Percentiles rank a stretch among this genome's conserved stretches.
phyloP scores from a whole-genome alignment of 2,888 invertebrate species.

The Augochlorella aurata region DNA sequence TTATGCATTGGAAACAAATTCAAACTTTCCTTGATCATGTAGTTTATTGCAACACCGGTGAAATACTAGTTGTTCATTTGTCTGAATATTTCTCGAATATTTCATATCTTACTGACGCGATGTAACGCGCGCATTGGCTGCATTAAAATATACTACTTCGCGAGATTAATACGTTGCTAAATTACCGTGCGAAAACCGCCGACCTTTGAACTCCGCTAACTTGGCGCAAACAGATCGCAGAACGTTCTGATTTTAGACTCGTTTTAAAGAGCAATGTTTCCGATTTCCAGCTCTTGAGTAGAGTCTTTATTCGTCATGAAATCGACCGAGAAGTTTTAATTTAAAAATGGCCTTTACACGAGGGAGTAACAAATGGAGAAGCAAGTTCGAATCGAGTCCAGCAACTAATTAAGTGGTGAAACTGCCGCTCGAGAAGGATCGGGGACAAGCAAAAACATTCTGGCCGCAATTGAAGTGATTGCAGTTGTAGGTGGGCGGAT shows the following conservation, averaged over 20 bases:
- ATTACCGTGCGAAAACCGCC: no score
- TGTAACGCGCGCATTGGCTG: no score
- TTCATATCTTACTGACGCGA: no score
- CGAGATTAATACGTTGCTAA: no score
- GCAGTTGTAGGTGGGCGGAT: neutral
- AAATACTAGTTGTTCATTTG: neutral
- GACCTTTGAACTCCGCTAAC: no score
- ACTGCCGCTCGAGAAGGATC: neutral
- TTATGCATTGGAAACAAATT: neutral
- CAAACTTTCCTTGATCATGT: neutral
- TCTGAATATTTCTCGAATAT: neutral
- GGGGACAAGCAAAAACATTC: constrained; percentile 26
- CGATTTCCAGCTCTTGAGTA: no score
- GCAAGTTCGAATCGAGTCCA: neutral
- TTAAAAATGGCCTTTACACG: neutral
- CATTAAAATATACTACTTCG: no score
- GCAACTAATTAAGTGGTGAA: neutral
- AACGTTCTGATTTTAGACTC: no score
- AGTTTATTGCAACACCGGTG: neutral
- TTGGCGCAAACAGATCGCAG: no score
- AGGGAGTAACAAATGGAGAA: neutral
- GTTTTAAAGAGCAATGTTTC: no score
- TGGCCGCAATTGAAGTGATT: constrained; percentile 44
- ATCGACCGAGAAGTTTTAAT: no score
- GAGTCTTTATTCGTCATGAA: no score